Base-by-base conservation (phyloP, 1,140 invertebrate species). In the Chrysopa pallens region DNA sequence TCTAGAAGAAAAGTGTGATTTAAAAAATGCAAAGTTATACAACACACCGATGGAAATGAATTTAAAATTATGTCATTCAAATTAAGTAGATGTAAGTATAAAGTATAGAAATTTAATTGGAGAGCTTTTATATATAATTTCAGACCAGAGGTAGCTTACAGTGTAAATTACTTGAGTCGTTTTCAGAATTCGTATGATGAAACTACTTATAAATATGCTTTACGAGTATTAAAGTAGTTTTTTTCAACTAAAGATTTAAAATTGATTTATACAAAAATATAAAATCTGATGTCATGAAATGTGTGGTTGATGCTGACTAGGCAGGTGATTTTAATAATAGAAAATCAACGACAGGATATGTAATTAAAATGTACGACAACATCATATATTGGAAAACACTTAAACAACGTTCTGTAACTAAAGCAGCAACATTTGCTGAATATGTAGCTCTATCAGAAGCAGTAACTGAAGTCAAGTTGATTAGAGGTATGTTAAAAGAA, bases 21-120 rank as follows among this genome's bases (percentile, higher is more conserved):
- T 48, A 17, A 13, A 40, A 54, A 53, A 61, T 29, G 17, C 37
- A n/a, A 48, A 43, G 44, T 40, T 43, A 23, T 44, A 38, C 43
- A 38, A 42, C 8, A 65, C 57, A 41, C 60, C 62, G 28, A 62
- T 63, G 56, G 61, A 63, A 54, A 49, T 45, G 42, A 62, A 63
- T 47, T 56, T 63, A 45, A 62, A 61, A 55, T 44, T 56, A 52
- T n/a, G n/a, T n/a, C n/a, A n/a, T n/a, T n/a, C 46, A 59, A 48
- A 36, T 27, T 29, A 39, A 39, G 9, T 12, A 33, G 6, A 9
- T 11, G 17, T 28, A 33, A 23, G 29, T 23, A 29, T 42, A 11
- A 42, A 39, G 29, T 45, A 42, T 46, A 57, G 56, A 57, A 51
- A 58, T 48, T 43, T 55, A 51, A 46, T 59, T 50, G 47, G 59